phyloP scores from a whole-genome alignment of 2,888 invertebrate species.

The Heliconius erato region DNA sequence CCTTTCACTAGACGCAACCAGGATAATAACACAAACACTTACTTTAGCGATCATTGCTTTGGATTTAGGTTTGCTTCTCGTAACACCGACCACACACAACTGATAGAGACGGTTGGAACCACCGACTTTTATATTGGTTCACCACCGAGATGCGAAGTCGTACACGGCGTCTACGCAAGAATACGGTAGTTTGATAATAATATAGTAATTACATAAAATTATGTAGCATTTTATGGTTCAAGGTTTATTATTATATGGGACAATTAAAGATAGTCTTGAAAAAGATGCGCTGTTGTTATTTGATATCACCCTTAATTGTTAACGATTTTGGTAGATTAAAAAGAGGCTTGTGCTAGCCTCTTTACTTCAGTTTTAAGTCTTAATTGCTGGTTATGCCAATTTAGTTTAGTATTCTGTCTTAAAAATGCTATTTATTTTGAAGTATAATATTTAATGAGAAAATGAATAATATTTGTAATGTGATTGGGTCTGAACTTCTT shows the following conservation, averaged over 20 bases:
- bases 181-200: slow-evolving; percentile 84
- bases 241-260: slow-evolving; percentile 64
- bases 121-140: slow-evolving; percentile 82
- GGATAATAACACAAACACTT: slow-evolving; percentile 67
- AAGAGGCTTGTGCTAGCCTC: neutral
- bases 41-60: slow-evolving; percentile 84
- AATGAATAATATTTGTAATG: too few species aligned
- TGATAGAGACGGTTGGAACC: slow-evolving; percentile 73
- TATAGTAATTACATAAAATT: slow-evolving; percentile 83
- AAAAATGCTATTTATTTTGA: too few species aligned
- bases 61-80: slow-evolving; percentile 81
- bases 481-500: too few species aligned
- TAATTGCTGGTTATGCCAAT: neutral
- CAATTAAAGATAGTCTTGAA: slow-evolving; percentile 43
- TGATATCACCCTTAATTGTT: neutral
- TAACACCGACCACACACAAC: slow-evolving; percentile 83
- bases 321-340: neutral
- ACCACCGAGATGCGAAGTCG: slow-evolving; percentile 74
- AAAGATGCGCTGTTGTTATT: neutral
- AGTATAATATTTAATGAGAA: too few species aligned
- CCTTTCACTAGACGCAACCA: slow-evolving; percentile 69
- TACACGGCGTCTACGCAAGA: slow-evolving; percentile 77
- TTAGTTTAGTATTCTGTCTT: neutral
- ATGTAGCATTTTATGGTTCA: slow-evolving; percentile 74
- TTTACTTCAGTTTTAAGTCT: neutral